Evolutionary conservation across 2,113 vertebrate species (phyloP).

Genomic region (Alces alces): DNA sequence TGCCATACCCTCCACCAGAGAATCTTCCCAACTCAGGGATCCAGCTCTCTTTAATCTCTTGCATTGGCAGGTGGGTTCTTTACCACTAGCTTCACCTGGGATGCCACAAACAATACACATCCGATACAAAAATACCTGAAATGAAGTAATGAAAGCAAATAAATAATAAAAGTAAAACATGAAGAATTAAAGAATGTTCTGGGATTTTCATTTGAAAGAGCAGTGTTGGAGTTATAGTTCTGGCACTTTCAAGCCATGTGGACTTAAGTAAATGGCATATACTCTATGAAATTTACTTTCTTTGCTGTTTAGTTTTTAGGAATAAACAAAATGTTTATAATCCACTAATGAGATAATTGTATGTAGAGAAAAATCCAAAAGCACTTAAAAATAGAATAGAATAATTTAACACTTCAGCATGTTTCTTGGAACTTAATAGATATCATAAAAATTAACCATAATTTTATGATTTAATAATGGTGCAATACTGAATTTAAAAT

Average conservation of each 20-base stretch:
- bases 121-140: not conserved
- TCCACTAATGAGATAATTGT: not conserved
- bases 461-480: not conserved
- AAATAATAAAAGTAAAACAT: not conserved
- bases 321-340: not conserved
- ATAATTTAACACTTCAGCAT: not conserved
- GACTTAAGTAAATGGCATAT: not conserved
- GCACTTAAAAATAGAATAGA: not conserved
- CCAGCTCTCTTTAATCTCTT: not conserved
- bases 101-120: not conserved
- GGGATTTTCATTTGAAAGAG: not conserved
- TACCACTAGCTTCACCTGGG: not conserved
- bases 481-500: not conserved
- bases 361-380: not conserved
- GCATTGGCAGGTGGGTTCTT: not conserved
- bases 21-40: not conserved
- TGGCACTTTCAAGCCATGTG: not conserved
- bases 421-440: not conserved
- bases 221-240: not conserved
- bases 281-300: not conserved
- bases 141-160: not conserved
- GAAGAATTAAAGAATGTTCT: not conserved
- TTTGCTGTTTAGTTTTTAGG: not conserved
- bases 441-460: not conserved
- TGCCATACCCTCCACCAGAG: not conserved